Evolutionary conservation across 2,113 vertebrate species (phyloP), one percentile per base, ranked within the genome.

Genomic region (Tachysurus fulvidraco): DNA sequence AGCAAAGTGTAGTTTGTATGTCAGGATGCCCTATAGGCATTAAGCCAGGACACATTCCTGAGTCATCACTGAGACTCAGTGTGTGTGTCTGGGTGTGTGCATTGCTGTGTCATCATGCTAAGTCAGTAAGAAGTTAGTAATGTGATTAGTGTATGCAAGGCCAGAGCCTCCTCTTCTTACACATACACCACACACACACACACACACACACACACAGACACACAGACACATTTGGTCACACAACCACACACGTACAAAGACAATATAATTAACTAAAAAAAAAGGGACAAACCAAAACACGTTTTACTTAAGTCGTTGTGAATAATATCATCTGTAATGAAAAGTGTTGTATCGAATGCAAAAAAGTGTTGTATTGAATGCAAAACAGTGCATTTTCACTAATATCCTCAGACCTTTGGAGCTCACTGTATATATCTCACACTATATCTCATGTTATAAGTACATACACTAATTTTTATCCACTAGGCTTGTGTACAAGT

Each of bases 131-230:
- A 76, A 16, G 54, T 62, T 74, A 55, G 83, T 60, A 85, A 85
- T 85, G 83, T 86, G 91, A 93, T 94, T 93, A 89, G 88, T 84
- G 91, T 91, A 91, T 86, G 90, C 60, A 84, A 88, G 88, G 92
- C 84, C 92, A 84, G 54, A 41, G 28, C 92, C 87, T 91, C 83
- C 92, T 93, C 90, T 89, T 73, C 79, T 86, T 80, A 80, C 46
- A 62, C 28, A 83, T 41, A 71, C 11, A 25, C 28, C 17, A 12
- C 10, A 69, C 28, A 46, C 60, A 80, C 64, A 62, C 25, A 19
- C 30, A 17, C 80, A 19, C 13, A n/a, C 36, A 82, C n/a, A 55
- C 0, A 17, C 77, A 85, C 77, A 74, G 25, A 76, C 44, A 76
- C 44, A 50, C 16, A 74, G 41, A 50, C 44, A 23, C 44, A 46